phyloP scores from a whole-genome alignment of 2,888 invertebrate genomes.

The Clitarchus hookeri region DNA sequence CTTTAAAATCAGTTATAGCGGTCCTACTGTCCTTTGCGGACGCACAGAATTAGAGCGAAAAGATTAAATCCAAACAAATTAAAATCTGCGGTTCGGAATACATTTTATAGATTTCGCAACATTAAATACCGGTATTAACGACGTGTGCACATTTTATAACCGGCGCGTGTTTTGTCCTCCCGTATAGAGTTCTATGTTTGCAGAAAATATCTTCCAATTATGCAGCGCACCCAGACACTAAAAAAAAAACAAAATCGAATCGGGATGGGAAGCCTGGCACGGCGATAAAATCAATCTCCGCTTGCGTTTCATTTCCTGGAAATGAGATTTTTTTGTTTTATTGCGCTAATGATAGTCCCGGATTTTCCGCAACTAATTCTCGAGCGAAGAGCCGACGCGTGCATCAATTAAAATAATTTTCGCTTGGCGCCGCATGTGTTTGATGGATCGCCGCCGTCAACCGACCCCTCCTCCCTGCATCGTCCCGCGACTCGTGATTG shows the following conservation, averaged over 20 bases:
- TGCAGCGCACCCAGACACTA: neutral
- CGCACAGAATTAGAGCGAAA: too few relatives aligned
- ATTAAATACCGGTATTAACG: neutral
- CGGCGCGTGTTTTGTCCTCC: neutral
- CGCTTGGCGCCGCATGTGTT: constrained; percentile 2
- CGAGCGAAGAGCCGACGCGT: neutral
- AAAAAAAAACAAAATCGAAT: neutral
- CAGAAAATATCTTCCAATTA: neutral
- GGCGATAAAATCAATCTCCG: neutral
- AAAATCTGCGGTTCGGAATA: too few relatives aligned
- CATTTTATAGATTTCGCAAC: neutral
- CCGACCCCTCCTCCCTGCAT: neutral
- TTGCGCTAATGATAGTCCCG: neutral
- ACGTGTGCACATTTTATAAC: neutral
- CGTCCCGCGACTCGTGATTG: neutral
- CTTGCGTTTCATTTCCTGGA: neutral
- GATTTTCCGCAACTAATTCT: constrained; percentile 8
- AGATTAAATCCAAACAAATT: too few relatives aligned
- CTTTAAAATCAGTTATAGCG: too few relatives aligned
- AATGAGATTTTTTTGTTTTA: neutral
- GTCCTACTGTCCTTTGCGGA: too few relatives aligned
- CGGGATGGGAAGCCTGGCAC: neutral
- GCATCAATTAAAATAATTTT: constrained; percentile 14
- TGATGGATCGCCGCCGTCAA: neutral
- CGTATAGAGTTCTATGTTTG: neutral